Conservation (phyloP, 1,140 invertebrate genomes). For the Neodiprion lecontei region DNA sequence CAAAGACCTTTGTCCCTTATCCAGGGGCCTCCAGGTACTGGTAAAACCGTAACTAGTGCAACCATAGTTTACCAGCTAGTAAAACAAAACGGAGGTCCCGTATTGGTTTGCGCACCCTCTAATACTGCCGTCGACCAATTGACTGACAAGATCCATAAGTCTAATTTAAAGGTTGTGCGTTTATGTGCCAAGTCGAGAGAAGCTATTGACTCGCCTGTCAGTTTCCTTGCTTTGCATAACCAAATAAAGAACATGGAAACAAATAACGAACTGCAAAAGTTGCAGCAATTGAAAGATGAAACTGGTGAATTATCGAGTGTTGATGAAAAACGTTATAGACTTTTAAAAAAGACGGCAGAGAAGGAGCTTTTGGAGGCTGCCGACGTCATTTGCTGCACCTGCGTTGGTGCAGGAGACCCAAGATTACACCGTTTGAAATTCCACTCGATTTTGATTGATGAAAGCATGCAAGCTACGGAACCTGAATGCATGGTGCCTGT, state of each 20-base stretch:
- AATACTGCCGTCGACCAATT: constrained; percentile 99
- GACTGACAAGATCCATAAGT: constrained; percentile 98
- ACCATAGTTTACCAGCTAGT: constrained; percentile 99
- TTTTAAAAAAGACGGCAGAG: constrained; percentile 91
- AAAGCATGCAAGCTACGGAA: constrained; percentile 96
- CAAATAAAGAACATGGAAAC: constrained; percentile 95
- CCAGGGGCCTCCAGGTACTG: constrained; percentile 94
- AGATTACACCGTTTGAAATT: constrained; percentile 91
- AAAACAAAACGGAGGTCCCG: constrained; percentile 91
- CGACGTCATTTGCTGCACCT: constrained; percentile 99
- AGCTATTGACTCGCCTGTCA: constrained; percentile 97
- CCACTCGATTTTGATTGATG: constrained; percentile 97
- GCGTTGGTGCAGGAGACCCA: constrained; percentile 97
- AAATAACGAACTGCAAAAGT: constrained; percentile 90
- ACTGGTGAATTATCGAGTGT: constrained; percentile 92
- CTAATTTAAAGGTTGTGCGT: constrained; percentile 95
- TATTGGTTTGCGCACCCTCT: constrained; percentile 97
- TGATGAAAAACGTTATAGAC: constrained; percentile 94
- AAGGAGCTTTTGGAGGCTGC: constrained; percentile 92
- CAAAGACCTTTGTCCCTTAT: constrained; percentile 97
- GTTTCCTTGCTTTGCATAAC: constrained; percentile 96
- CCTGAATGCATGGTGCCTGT: constrained; percentile 99
- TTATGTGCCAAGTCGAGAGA: constrained; percentile 98
- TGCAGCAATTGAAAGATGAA: constrained; percentile 97
- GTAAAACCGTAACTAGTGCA: constrained; percentile 99